Evolutionary conservation across 2,113 vertebrate species (phyloP), one percentile per base, ranked within the genome.

Genomic region (Calidris pygmaea): DNA sequence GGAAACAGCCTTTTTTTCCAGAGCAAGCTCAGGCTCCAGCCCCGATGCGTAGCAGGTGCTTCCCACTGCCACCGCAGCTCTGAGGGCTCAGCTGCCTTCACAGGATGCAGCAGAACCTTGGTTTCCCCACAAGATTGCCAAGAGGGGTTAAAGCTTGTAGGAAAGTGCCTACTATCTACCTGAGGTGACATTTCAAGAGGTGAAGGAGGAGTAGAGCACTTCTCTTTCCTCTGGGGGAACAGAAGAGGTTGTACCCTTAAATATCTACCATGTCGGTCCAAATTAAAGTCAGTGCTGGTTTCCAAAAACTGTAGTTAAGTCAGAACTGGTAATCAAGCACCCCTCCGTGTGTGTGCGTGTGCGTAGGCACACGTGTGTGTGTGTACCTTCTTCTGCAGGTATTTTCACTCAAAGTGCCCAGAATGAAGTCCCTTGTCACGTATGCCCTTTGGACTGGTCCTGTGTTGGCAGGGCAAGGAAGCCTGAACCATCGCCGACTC

Each of bases 1-100:
- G 19, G 50, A 77, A 93, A 74, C 30, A 62, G 59, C 41, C 22
- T 86, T 76, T 90, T 90, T 79, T 71, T 58, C 37, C 37, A 80
- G 59, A n/a, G 22, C 63, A 70, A 92, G n/a, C 29, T 77, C 59
- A 58, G 72, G 59, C 50, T 62, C 15, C 79, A 84, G 76, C 72
- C 59, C 26, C 30, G 48, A 0, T 15, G 41, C 30, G 30, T 29
- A 68, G 66, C 59, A 90, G 67, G 52, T 62, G 41, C 41, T 77
- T 85, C 45, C 41, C 63, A 9, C 5, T 23, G 55, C 41, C 32
- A 62, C 30, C 0, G 0, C 55, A 66, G 59, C 0, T 0, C 89
- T 60, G 87, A 92, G 50, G 72, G 29, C 63, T 89, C 80, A 84
- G 80, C 50, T 71, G 58, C 56, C 26, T 20, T 89, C 58, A 56